phyloP scores from a whole-genome alignment of 2,888 invertebrate species.

The Chymomyza amoena region DNA sequence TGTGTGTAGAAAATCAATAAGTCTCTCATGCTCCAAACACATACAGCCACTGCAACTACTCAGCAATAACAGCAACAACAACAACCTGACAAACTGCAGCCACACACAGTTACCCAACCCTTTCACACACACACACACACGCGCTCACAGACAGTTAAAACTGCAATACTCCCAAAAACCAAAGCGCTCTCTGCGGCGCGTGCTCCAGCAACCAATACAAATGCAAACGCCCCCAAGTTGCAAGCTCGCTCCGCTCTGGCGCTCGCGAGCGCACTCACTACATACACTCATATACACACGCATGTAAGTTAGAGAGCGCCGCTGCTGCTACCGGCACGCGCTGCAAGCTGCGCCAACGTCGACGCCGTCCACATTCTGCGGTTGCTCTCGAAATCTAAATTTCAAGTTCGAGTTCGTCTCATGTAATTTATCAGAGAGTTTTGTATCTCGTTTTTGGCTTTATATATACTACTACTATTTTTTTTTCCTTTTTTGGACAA shows the following conservation, averaged over 20 bases:
- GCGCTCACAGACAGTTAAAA: slow-evolving; percentile 5
- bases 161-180: slow-evolving; percentile 7
- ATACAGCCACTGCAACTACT: neutral
- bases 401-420: slow-evolving; percentile 75
- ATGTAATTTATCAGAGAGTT: slow-evolving; percentile 55
- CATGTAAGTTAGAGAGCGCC: neutral
- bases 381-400: slow-evolving; percentile 71
- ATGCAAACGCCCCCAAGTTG: slow-evolving; percentile 40
- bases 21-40: slow-evolving; percentile 29
- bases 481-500: slow-evolving; percentile 36
- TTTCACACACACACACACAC: slow-evolving; percentile 23
- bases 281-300: neutral
- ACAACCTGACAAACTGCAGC: neutral
- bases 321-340: slow-evolving; percentile 12
- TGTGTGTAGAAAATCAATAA: slow-evolving; percentile 51
- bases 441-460: slow-evolving; percentile 21
- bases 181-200: neutral
- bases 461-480: slow-evolving; percentile 16
- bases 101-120: neutral
- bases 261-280: neutral
- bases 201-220: slow-evolving; percentile 35
- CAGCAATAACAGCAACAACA: neutral
- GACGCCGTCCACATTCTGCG: slow-evolving; percentile 41
- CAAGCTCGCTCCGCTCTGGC: slow-evolving; percentile 32
- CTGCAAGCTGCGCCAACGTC: neutral